phyloP scores from a whole-genome alignment of 1,140 invertebrate genomes.

The Neoseiulus cucumeris region DNA sequence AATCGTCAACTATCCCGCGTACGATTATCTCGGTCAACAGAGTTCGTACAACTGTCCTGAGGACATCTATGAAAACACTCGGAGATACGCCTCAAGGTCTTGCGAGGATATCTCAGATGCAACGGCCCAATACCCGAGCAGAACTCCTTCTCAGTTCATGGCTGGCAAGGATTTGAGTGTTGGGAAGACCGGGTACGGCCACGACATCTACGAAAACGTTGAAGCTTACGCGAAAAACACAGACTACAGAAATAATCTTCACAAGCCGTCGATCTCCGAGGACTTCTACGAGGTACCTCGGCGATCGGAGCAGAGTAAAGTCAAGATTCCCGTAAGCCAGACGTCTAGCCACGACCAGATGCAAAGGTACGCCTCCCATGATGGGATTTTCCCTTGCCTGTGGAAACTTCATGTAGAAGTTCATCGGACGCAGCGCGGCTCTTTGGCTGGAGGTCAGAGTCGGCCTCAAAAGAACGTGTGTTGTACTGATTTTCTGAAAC shows the following conservation, averaged over 20 bases:
- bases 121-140: too few relatives aligned
- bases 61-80: constrained; percentile 3
- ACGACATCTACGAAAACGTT: constrained; percentile 5
- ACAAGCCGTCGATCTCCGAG: neutral
- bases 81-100: neutral
- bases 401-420: too few relatives aligned
- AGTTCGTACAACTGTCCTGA: neutral
- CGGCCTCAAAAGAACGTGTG: too few relatives aligned
- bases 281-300: neutral
- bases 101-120: neutral
- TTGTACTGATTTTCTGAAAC: too few relatives aligned
- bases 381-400: too few relatives aligned
- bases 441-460: too few relatives aligned
- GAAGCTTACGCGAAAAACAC: neutral
- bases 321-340: too few relatives aligned
- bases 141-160: too few relatives aligned
- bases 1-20: neutral
- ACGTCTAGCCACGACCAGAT: too few relatives aligned
- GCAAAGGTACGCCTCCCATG: too few relatives aligned
- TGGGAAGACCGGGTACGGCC: neutral
- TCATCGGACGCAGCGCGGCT: too few relatives aligned
- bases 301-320: too few relatives aligned
- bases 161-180: neutral
- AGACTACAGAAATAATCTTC: neutral
- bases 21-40: neutral